Conservation (phyloP, 2,888 invertebrate species). For the Erebia aethiops region DNA sequence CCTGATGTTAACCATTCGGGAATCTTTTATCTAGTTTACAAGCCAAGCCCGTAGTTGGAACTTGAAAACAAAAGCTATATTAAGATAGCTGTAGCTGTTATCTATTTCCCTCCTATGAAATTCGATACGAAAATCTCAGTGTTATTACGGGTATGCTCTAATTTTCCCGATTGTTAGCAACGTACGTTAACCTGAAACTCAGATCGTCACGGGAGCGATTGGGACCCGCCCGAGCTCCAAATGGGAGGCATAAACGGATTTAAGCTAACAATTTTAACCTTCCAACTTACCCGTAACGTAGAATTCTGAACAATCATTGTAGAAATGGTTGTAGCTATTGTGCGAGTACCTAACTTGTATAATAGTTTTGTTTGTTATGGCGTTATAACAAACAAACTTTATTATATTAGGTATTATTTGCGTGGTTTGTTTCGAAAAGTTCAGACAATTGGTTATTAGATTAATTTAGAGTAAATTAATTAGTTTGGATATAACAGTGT, state of each 20-base stretch:
- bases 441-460: neutral
- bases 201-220: slow-evolving; percentile 71
- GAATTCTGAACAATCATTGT: slow-evolving; percentile 31
- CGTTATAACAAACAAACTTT: slow-evolving; percentile 13
- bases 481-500: neutral
- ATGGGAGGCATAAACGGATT: slow-evolving; percentile 74
- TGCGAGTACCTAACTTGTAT: slow-evolving; percentile 10
- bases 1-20: too few relatives aligned
- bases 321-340: slow-evolving; percentile 11
- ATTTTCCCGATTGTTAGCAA: slow-evolving; percentile 57
- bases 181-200: slow-evolving; percentile 65
- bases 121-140: slow-evolving; percentile 18
- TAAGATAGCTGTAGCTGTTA: neutral
- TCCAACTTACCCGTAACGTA: slow-evolving; percentile 53
- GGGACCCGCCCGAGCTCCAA: slow-evolving; percentile 60
- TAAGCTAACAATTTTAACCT: slow-evolving; percentile 76
- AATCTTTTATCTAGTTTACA: too few relatives aligned
- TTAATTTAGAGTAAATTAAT: neutral
- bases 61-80: neutral
- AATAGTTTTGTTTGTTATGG: slow-evolving; percentile 20
- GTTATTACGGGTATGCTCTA: slow-evolving; percentile 47
- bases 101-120: slow-evolving; percentile 9
- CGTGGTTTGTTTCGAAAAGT: neutral
- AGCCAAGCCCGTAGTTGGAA: neutral
- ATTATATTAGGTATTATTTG: neutral